phyloP scores from a whole-genome alignment of 2,113 vertebrate genomes.

The Smithornis capensis region DNA sequence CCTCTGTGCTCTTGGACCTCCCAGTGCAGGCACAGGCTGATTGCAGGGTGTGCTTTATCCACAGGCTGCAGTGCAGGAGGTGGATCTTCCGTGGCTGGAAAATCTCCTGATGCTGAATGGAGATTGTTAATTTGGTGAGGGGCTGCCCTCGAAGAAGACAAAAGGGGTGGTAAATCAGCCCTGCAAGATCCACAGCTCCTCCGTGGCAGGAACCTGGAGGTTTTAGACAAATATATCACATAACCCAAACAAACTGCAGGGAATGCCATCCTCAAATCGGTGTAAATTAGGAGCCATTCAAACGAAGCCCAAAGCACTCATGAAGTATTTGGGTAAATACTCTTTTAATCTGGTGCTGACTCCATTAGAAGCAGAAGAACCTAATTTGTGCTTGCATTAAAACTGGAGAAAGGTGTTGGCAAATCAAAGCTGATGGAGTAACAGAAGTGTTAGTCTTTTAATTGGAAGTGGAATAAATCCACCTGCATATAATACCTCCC shows the following conservation, averaged over 20 bases:
- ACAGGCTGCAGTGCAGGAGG: neutral
- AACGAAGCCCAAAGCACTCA: neutral
- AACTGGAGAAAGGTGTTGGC: neutral
- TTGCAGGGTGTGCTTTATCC: neutral
- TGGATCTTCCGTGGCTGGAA: neutral
- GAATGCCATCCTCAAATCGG: neutral
- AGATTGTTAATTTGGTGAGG: neutral
- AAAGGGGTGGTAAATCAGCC: neutral
- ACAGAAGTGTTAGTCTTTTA: neutral
- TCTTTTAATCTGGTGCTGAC: neutral
- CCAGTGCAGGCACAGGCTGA: neutral
- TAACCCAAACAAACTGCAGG: neutral
- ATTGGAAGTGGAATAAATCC: slow-evolving; percentile 12
- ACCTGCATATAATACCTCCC: neutral
- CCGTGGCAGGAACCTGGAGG: neutral
- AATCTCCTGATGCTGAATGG: neutral
- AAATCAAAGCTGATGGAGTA: neutral
- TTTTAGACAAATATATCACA: neutral
- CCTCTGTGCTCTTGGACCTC: neutral
- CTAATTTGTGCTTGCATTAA: neutral
- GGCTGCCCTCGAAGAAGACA: neutral
- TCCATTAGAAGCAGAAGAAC: neutral
- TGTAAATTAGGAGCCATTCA: neutral
- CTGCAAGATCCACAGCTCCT: neutral
- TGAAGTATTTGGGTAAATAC: neutral